Base-by-base conservation (phyloP, 2,113 vertebrate species). In the Andinoacara biseriatus region DNA sequence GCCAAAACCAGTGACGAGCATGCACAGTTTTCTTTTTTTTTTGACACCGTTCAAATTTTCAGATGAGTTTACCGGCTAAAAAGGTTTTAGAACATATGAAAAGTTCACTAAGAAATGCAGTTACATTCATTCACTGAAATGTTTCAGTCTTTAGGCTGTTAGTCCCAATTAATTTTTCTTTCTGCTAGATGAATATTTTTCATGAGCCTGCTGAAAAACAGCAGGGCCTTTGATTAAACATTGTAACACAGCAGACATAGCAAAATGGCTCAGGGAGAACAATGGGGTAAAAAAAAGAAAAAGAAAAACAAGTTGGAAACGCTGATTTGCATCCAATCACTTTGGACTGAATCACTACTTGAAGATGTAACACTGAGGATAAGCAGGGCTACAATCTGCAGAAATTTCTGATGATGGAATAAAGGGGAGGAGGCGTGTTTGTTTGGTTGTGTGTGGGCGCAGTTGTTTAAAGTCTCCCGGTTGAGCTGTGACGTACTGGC, bases 371-470 rank as follows among this genome's bases (percentile, higher is more conserved):
- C 74, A 54, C 33, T n/a, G n/a, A 13, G 22, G 24, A 35, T 35
- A 35, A 6, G 5, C 18, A 72, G 15, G 38, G 57, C 59, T 29
- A 46, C 22, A 58, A 46, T 43, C 29, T 63, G 60, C 57, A 72
- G 40, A 58, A n/a, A 72, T 31, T 58, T 69, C 14, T 79, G 49
- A 67, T 38, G 72, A 56, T 60, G 52, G 43, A 62, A 58, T 11
- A 22, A 83, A 65, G 56, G 14, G 72, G 76, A 67, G 74, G 76
- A 62, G 67, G 65, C 57, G 74, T 13, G 63, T 58, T 49, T 81
- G n/a, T 80, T 72, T 84, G 74, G 79, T 75, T 74, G 76, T 78
- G 86, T 78, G 88, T 86, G 83, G 83, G 83, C 20, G 5, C 38
- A 14, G 7, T 84, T 67, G 81, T 84, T 86, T 89, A 74, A 84